Evolutionary conservation across 2,888 invertebrate species (phyloP).

Genomic region (Drosophila niveifrons): DNA sequence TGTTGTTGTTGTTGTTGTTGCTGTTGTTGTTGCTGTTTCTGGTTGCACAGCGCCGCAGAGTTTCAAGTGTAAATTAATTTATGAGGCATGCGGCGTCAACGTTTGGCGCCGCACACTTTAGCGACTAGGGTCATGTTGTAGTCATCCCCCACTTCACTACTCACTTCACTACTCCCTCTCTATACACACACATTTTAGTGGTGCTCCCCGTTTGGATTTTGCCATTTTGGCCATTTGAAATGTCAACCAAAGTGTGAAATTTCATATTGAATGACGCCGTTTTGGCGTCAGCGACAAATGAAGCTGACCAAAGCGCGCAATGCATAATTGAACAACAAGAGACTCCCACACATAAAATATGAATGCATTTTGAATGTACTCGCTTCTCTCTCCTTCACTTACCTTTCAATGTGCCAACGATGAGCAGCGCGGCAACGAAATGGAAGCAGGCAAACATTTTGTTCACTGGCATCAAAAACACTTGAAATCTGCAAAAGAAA

Average conservation of each 20-base stretch:
- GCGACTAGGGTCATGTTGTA: slow-evolving; percentile 49
- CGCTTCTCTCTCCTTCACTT: slow-evolving; percentile 76
- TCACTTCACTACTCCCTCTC: not conserved
- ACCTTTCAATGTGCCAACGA: slow-evolving; percentile 65
- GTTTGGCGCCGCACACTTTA: slow-evolving; percentile 60
- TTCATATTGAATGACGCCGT: slow-evolving; percentile 71
- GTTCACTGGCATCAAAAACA: slow-evolving; percentile 12
- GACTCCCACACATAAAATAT: slow-evolving; percentile 5
- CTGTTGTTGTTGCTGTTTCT: slow-evolving; percentile 42
- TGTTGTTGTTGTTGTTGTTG: slow-evolving; percentile 19
- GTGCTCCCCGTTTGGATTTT: not conserved
- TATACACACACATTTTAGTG: not conserved
- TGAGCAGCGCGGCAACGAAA: slow-evolving; percentile 49
- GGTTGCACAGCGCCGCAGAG: slow-evolving; percentile 61
- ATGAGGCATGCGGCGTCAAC: slow-evolving; percentile 72
- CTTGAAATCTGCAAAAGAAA: slow-evolving; percentile 29
- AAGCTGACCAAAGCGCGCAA: slow-evolving; percentile 48
- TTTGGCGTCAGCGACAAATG: slow-evolving; percentile 63
- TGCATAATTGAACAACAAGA: slow-evolving; percentile 63
- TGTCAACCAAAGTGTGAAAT: slow-evolving; percentile 77
- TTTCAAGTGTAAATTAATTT: slow-evolving; percentile 80
- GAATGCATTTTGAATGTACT: slow-evolving; percentile 4
- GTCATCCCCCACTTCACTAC: slow-evolving; percentile 4
- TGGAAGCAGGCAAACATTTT: slow-evolving; percentile 63
- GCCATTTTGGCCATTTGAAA: slow-evolving; percentile 56